Evolutionary conservation across 2,113 vertebrate species (phyloP).

Genomic region (Rhegmatorhina hoffmannsi): DNA sequence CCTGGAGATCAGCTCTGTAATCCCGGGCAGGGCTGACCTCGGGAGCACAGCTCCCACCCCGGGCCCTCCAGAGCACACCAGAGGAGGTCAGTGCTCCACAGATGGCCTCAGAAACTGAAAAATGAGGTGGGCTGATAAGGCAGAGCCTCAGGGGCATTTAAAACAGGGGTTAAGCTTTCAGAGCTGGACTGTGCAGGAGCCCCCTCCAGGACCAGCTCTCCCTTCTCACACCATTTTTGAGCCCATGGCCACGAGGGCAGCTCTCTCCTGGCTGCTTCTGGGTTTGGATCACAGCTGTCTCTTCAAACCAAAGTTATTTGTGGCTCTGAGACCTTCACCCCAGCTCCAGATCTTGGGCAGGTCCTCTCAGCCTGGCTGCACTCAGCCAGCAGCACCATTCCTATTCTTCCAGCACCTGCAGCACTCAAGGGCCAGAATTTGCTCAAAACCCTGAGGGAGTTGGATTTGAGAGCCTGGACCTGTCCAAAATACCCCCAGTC

Average conservation of each 20-base stretch:
- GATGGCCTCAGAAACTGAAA: background rate
- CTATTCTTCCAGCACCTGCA: background rate
- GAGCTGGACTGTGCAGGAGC: background rate
- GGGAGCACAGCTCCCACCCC: background rate
- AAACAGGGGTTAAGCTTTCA: background rate
- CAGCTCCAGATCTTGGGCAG: background rate
- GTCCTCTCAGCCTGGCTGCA: background rate
- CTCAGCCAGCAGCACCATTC: background rate
- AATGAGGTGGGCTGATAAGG: background rate
- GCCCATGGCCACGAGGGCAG: rapidly evolving
- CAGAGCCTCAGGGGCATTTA: background rate
- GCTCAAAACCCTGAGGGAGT: background rate
- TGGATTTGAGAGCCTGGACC: background rate
- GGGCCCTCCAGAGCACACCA: background rate
- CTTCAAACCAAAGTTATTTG: background rate
- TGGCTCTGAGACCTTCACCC: background rate
- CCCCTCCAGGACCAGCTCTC: background rate
- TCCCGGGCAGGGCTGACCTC: background rate
- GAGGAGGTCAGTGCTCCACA: background rate
- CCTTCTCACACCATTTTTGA: background rate
- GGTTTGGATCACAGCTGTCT: background rate
- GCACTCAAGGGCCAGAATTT: background rate
- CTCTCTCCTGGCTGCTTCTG: background rate
- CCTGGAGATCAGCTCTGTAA: background rate
- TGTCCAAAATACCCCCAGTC: background rate